A percentile compares a stretch with the other conserved stretches of the same genome.
Evolutionary conservation across 2,888 invertebrate species (phyloP).

Genomic region (Elysia crispata): DNA sequence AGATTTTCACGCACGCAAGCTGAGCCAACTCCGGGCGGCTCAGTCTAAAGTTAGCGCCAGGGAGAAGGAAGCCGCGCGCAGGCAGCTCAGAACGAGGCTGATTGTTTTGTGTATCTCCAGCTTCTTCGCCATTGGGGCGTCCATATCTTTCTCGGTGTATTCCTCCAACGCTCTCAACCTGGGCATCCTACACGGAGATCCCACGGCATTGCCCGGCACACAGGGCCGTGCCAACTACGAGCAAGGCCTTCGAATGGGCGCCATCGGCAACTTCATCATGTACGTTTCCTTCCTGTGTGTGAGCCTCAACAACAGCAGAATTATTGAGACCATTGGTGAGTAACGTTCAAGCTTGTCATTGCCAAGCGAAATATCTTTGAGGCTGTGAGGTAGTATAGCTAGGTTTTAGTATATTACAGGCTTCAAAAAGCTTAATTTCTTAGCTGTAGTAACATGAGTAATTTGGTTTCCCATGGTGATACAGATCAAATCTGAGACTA

Average conservation of each 20-base stretch:
- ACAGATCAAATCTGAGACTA: too few relatives aligned
- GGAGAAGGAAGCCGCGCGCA: constrained; percentile 3
- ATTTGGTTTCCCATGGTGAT: too few relatives aligned
- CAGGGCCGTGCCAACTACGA: not conserved
- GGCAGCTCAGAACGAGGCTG: not conserved
- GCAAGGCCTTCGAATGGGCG: not conserved
- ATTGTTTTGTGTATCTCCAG: not conserved
- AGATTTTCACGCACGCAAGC: constrained; percentile 36
- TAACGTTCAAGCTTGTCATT: too few relatives aligned
- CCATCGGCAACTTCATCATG: not conserved
- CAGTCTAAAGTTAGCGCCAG: not conserved
- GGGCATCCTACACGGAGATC: constrained; percentile 5
- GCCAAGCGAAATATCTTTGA: too few relatives aligned
- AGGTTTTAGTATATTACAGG: too few relatives aligned
- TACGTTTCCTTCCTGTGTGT: not conserved
- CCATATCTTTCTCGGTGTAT: not conserved
- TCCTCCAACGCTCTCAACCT: not conserved
- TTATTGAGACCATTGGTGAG: not conserved
- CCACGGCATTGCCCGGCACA: not conserved
- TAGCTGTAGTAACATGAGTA: too few relatives aligned
- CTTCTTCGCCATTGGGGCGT: constrained; percentile 5
- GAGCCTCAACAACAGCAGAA: not conserved
- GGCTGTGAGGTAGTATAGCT: too few relatives aligned
- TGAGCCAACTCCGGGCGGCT: not conserved
- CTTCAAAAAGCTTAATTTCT: too few relatives aligned